Conservation (phyloP, 2,113 vertebrate species). For the Chinchilla lanigera region DNA sequence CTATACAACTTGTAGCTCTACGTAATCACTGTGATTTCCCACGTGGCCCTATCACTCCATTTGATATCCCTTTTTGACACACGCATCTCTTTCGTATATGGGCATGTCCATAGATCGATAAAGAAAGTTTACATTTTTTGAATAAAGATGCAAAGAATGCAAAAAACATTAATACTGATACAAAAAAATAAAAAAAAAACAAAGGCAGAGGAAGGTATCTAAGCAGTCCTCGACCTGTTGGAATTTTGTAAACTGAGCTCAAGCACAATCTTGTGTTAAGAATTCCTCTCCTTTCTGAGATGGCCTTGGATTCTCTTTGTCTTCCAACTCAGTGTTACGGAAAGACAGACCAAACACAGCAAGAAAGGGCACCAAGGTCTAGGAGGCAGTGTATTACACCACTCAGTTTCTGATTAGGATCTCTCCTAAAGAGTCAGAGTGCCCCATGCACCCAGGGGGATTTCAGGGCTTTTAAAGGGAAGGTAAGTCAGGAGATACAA, state of each 20-base stretch:
- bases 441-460: too few species aligned
- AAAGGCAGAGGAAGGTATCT: not conserved
- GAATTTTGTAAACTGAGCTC: not conserved
- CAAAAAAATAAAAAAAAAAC: slow-evolving; percentile 85
- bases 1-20: slow-evolving; percentile 98
- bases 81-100: slow-evolving; percentile 93
- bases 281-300: not conserved
- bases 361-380: not conserved
- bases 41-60: slow-evolving; percentile 90
- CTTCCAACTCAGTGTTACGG: not conserved
- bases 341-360: too few species aligned
- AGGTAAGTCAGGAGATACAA: not conserved
- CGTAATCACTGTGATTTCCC: slow-evolving; percentile 92
- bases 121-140: slow-evolving; percentile 91
- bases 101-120: slow-evolving; percentile 92
- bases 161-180: slow-evolving; percentile 96
- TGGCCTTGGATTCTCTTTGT: not conserved
- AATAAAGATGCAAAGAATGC: slow-evolving; percentile 90
- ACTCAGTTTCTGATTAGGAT: not conserved
- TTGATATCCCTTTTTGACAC: slow-evolving; percentile 89
- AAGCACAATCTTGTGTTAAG: not conserved
- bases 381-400: not conserved
- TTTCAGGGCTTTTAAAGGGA: not conserved
- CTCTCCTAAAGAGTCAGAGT: not conserved
- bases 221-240: not conserved